Evolutionary conservation across 1,140 invertebrate species (phyloP), one percentile per base, ranked within the genome.

Genomic region (Zaprionus taronus): DNA sequence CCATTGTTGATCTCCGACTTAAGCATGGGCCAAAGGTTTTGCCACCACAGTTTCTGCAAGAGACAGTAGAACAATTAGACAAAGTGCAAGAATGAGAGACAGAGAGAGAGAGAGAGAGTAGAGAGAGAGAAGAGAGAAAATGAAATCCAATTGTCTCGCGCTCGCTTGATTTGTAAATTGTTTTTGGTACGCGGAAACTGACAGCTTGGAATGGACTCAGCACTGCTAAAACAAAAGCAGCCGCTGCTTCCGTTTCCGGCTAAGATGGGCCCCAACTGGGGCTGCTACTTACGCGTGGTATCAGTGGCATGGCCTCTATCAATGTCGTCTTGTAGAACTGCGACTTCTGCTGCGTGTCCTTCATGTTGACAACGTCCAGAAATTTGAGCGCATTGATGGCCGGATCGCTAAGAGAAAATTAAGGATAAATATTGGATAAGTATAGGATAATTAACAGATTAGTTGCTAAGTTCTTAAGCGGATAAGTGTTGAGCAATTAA

Each of bases 41-140:
- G 96, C 94, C 98, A 99, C 95, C 98, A 97, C 17, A 99, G 93
- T 97, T 99, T 99, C 98, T 99, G 94, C 47, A 94, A 94, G 28
- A 49, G 17, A 61, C 24, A 56, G 14, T 11, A 24, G 66, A 71
- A 34, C n/a, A 47, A 47, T 47, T 47, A 75, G n/a, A 44, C 66
- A 65, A 44, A 26, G 4, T 22, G 26, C 68, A 91, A 77, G 82
- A 36, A 38, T 17, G 47, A 44, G 14, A 53, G 36, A 71, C 17
- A 44, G 31, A 79, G 63, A 77, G 79, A 56, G 65, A 20, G 20
- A 58, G 7, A 78, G 55, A 79, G 74, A 72, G 38, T n/a, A 44
- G 31, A 79, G 63, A 77, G 79, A 56, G 65, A 20, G 20, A 58
- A 78, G 55, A 79, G 74, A 72, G 38, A 22, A 61, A 47, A 69